A percentile compares a stretch with the other conserved stretches of the same genome.
phyloP scores from a whole-genome alignment of 2,888 invertebrate species.

The Callyntrura guangdongensis region DNA sequence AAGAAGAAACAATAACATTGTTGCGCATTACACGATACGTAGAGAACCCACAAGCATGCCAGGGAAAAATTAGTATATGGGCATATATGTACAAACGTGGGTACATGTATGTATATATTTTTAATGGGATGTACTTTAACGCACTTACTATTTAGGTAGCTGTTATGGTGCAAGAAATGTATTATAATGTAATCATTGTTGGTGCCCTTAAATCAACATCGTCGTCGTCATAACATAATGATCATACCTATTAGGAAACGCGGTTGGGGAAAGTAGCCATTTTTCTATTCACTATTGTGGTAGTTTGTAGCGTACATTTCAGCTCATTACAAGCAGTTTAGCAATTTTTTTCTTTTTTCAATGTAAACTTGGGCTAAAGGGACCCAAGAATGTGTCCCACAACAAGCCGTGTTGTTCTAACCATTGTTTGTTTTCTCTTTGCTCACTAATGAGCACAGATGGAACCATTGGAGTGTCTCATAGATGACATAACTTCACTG shows the following conservation, averaged over 20 bases:
- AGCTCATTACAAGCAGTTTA: not conserved
- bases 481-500: not conserved
- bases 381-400: not conserved
- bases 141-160: not conserved
- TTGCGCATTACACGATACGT: not conserved
- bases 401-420: not conserved
- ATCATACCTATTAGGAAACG: conserved; percentile 64
- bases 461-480: conserved; percentile 13
- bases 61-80: not conserved
- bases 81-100: not conserved
- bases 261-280: conserved; percentile 78
- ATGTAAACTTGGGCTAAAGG: not conserved
- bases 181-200: conserved; percentile 13
- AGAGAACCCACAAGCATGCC: not conserved
- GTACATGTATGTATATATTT: not conserved
- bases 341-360: conserved; percentile 6
- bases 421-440: conserved; percentile 14
- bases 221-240: conserved; percentile 53
- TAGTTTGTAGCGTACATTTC: not conserved
- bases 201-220: conserved; percentile 43
- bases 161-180: not conserved
- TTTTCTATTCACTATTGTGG: conserved; percentile 43
- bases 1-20: not conserved
- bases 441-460: conserved; percentile 5
- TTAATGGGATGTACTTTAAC: not conserved